Evolutionary conservation across 2,888 invertebrate genomes (phyloP), one percentile per base, ranked within the genome.

Genomic region (Schizotus pectinicornis): DNA sequence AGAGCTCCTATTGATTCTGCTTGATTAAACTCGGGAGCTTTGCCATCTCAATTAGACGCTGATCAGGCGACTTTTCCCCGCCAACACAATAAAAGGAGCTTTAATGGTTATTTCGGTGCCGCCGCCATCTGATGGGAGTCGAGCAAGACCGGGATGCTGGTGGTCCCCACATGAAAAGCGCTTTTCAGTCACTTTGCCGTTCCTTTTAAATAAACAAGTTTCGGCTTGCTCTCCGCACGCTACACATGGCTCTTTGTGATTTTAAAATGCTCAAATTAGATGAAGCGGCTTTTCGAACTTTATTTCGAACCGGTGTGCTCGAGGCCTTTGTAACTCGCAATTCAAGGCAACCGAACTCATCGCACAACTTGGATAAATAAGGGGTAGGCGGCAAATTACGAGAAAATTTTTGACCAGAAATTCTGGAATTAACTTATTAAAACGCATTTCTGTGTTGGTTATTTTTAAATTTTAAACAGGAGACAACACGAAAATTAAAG

Each of bases 131-230:
- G 35, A 35, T n/a, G 35, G 6, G 22, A 22, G 5, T 5, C 22
- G 22, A 22, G 22, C 22, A 22, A 22, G 22, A n/a, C n/a, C n/a
- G n/a, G 22, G 22, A 22, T 22, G 22, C 5, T 22, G 13, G 35
- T 7, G 43, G 50, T 50, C 33, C 46, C 53, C 54, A 39, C 55
- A 42, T 56, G 55, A 49, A 56, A 56, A 49, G 56, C 56, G 38
- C 56, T 56, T 56, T 50, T 56, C 56, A 56, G 50, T 45, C 56
- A 56, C 56, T 56, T 56, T 56, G 50, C 36, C 50, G 36, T 50
- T 56, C 50, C 49, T 56, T 56, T 50, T 56, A 50, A 56, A 56
- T 56, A 56, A 50, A 56, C 56, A 56, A 56, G 56, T 56, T 56
- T 56, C 39, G 33, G 56, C 56, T 50, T 56, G 43, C 56, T 50